These are phyloP conservation scores for Entelurus aequoreus DNA, from an alignment of 2,113 vertebrate species.

Conservation along the genomic window DNA sequence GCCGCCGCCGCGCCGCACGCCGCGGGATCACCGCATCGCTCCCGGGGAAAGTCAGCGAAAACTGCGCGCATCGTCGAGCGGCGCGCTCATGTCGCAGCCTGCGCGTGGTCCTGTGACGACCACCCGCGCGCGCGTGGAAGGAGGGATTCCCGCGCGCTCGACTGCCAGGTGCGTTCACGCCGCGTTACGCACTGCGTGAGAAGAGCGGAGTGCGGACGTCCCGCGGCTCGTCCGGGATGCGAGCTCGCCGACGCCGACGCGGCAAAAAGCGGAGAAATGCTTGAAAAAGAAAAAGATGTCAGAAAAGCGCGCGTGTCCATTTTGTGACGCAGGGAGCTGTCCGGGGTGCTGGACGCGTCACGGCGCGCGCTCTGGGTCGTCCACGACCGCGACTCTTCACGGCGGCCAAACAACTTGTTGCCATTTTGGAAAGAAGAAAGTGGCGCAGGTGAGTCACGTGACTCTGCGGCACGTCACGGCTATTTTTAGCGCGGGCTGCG, in stretches of 20 bases:
- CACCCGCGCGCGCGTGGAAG: slow-evolving; percentile 26
- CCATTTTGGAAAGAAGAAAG: background rate
- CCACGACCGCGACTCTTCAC: too few relatives aligned
- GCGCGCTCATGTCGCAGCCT: slow-evolving; percentile 52
- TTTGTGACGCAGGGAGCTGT: slow-evolving; percentile 36
- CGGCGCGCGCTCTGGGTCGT: too few relatives aligned
- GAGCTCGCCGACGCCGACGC: too few relatives aligned
- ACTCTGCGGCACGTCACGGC: slow-evolving; percentile 38
- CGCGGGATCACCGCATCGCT: slow-evolving; percentile 26
- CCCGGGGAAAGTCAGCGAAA: slow-evolving; percentile 33
- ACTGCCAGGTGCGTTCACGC: slow-evolving; percentile 32
- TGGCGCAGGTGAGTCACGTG: slow-evolving; percentile 34
- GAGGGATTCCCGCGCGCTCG: slow-evolving; percentile 30
- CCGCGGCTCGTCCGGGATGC: too few relatives aligned
- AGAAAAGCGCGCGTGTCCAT: too few relatives aligned
- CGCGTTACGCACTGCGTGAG: slow-evolving; percentile 31
- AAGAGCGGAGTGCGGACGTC: slow-evolving; percentile 12
- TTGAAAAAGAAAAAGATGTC: too few relatives aligned
- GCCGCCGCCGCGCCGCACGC: slow-evolving; percentile 36
- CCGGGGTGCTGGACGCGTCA: slow-evolving; percentile 54
- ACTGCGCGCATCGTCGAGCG: slow-evolving; percentile 35
- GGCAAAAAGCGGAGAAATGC: too few relatives aligned
- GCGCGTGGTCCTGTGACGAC: slow-evolving; percentile 38
- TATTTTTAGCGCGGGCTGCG: slow-evolving; percentile 64
- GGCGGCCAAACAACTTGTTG: background rate